Evolutionary conservation across 1,140 invertebrate genomes (phyloP), one percentile per base, ranked within the genome.

Genomic region (Gryon sp.): DNA sequence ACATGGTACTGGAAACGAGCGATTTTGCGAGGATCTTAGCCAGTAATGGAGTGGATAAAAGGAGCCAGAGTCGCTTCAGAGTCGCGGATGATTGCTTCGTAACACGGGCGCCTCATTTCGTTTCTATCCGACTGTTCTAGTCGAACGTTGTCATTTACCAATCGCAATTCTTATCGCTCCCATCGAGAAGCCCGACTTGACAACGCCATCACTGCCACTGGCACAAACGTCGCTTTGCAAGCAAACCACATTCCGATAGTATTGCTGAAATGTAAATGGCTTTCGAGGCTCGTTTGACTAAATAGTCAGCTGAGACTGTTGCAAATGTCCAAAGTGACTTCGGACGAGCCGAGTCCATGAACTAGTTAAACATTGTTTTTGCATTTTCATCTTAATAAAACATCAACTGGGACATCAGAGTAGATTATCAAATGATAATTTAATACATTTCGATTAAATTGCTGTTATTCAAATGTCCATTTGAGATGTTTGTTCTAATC

Each of bases 181-280:
- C 55, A 43, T 53, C 46, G 30, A 55, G 70, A 66, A 74, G 68
- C 45, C 72, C 55, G 62, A 53, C 68, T 62, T 75, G 62, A 75
- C 48, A 68, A 62, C 46, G 46, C 62, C 62, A 75, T 68, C 62
- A 55, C 40, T 62, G 70, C 45, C 15, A 59, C 52, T 66, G 72
- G 20, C 50, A 36, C 41, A 76, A 63, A 43, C 38, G 45, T 57
- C 41, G 55, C 63, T 62, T 63, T 34, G 32, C 62, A 55, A 46
- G 72, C 41, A 55, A 76, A 69, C 63, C 72, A 16, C 72, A 68
- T 63, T 55, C 38, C 48, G 38, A 30, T 55, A 62, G 53, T 59
- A 80, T 80, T 79, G 82, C 80, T 79, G 66, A 83, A 86, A 86
- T 87, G 85, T 85, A 87, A 86, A 87, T 86, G 76, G 79, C 83